These are phyloP conservation scores for Cryptoprocta ferox DNA, from an alignment of 2,797 vertebrate species.

Conservation along the genomic window DNA sequence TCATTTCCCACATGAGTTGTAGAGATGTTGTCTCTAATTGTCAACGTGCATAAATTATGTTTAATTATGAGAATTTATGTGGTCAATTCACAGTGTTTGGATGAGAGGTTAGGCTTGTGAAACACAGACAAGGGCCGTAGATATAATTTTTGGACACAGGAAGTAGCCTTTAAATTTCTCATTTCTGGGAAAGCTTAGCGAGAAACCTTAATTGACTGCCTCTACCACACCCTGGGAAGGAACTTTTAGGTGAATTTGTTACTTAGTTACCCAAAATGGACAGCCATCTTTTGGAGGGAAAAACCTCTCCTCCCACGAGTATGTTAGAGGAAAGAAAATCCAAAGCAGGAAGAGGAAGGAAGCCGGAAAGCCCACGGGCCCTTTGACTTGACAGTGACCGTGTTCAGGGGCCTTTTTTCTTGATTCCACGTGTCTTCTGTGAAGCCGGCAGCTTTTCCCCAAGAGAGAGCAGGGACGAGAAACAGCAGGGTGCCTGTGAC, in stretches of 20 bases:
- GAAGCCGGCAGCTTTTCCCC: background rate
- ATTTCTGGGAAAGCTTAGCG: background rate
- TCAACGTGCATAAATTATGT: background rate
- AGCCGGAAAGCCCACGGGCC: background rate
- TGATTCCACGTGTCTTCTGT: background rate
- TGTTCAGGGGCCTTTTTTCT: background rate
- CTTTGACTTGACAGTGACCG: background rate
- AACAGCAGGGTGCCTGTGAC: rapidly evolving
- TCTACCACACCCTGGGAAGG: background rate
- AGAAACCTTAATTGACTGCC: background rate
- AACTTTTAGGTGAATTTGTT: constrained; percentile 14
- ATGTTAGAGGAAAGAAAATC: constrained; percentile 36
- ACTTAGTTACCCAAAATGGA: background rate
- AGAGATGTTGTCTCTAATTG: background rate
- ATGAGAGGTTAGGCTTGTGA: background rate
- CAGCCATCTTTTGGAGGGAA: background rate
- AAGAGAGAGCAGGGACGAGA: background rate
- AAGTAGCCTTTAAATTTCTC: background rate
- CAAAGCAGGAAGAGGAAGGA: background rate
- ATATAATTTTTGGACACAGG: background rate
- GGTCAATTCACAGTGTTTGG: background rate
- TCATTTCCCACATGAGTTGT: background rate
- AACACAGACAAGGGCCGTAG: background rate
- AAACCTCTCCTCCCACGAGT: background rate
- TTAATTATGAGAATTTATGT: background rate